Conservation (phyloP, 2,113 vertebrate species). For the Nannospalax galili region DNA sequence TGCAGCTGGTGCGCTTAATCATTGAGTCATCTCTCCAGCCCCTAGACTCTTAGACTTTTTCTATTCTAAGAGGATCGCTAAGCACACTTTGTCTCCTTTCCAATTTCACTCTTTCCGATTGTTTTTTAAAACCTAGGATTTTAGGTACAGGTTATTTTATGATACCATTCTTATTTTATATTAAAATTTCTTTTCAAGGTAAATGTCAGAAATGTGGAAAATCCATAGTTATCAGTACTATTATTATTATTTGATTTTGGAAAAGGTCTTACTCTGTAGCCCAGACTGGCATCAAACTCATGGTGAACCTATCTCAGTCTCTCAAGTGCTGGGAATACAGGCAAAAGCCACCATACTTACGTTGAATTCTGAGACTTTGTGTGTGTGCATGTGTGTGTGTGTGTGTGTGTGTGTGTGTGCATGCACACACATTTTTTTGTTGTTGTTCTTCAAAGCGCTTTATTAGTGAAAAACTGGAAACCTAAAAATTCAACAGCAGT, state of each 20-base stretch:
- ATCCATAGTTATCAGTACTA: no score
- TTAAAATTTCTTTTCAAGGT: background rate
- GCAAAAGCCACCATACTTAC: no score
- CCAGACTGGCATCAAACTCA: background rate
- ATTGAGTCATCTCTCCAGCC: no score
- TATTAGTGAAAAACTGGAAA: conserved; percentile 79
- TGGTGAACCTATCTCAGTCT: no score
- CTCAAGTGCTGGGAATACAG: no score
- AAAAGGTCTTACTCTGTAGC: background rate
- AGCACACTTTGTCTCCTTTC: background rate
- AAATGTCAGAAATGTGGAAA: background rate
- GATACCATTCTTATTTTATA: background rate
- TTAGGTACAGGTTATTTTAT: background rate
- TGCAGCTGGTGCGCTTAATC: no score
- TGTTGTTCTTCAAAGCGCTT: conserved; percentile 71
- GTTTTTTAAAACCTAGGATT: background rate
- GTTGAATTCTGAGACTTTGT: background rate
- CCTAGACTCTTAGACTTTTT: no score
- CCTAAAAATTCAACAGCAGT: conserved; percentile 71
- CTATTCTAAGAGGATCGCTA: background rate
- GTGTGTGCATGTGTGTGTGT: no score
- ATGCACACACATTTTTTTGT: no score
- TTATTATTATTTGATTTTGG: no score
- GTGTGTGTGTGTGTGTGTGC: no score
- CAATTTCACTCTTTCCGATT: background rate